Base-by-base conservation (phyloP, 2,113 vertebrate species). In the Ceyx cyanopectus region DNA sequence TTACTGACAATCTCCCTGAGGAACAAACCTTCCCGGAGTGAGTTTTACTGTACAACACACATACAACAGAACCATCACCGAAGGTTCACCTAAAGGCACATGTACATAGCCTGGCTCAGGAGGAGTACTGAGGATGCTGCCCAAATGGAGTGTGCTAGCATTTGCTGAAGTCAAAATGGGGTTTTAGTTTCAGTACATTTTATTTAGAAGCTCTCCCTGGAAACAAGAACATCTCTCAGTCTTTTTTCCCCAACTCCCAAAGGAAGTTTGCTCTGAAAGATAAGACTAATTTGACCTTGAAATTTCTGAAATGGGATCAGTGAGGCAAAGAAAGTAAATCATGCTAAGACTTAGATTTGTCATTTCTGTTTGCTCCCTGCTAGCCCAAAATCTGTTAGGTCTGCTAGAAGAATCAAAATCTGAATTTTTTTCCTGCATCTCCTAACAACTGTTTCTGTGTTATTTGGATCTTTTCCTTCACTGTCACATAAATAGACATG, bases 281-380 rank as follows among this genome's bases (percentile, higher is more conserved):
- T 5, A 69, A 89, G 82, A 87, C 10, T 34, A 46, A 40, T 61
- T 81, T 61, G 81, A 43, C 58, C 66, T 76, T 76, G 45, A 65
- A 68, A 90, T 84, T 84, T 75, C 62, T 89, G 67, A 80, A 95
- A 89, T 10, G 11, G 9, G 24, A 81, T 46, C 73, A 66, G 22
- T 12, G 46, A 89, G 32, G 11, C 79, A 82, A 81, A 81, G 37
- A 76, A 85, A 34, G 58, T 54, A 69, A 87, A 76, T 54, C 18
- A 50, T 16, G 23, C 12, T 37, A 81, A 13, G 4, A 57, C 32
- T 76, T 50, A 45, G 22, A 45, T 76, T 26, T 46, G n/a, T 34
- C 7, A 57, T 46, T 91, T 70, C 21, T 67, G 48, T 51, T 93
- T 87, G 87, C 57, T 24, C 68, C 24, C 41, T 51, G 27, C 46